A percentile compares a stretch with the other conserved stretches of the same genome.
These are phyloP conservation scores for Turnix velox DNA, from an alignment of 2,113 vertebrate species.

Conservation along the genomic window DNA sequence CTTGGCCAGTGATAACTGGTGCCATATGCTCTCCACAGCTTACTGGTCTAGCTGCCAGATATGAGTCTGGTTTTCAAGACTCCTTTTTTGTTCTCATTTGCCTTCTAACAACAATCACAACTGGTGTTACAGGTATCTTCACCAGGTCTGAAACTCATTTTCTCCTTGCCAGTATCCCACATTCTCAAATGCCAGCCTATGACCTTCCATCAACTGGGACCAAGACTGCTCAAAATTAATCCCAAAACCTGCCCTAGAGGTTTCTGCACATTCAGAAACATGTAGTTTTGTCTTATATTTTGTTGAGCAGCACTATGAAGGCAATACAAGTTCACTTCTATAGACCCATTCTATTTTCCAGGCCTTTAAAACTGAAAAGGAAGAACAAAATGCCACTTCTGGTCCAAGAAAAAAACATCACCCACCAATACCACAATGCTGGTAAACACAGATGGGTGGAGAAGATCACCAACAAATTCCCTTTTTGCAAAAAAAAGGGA, in stretches of 20 bases:
- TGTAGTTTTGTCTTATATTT: neutral
- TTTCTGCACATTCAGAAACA: neutral
- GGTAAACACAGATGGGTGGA: neutral
- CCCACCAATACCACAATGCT: neutral
- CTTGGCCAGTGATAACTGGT: neutral
- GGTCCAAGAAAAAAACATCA: neutral
- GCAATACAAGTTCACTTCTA: neutral
- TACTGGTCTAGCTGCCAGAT: neutral
- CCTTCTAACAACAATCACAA: neutral
- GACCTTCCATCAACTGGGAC: neutral
- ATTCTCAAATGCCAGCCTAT: neutral
- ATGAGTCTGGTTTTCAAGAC: neutral
- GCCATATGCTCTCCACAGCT: accelerated
- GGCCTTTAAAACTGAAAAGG: neutral
- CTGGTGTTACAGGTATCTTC: neutral
- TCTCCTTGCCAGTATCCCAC: neutral
- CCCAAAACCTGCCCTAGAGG: neutral
- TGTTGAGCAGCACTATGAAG: neutral
- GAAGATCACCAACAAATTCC: neutral
- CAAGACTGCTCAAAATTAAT: neutral
- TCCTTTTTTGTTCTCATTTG: neutral
- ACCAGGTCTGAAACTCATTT: neutral
- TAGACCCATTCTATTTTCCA: neutral
- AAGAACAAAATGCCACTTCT: neutral
- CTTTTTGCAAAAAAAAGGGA: neutral